Percentiles rank a stretch among this genome's conserved stretches.
Evolutionary conservation across 1,140 invertebrate genomes (phyloP).

Genomic region (Cyclina sinensis): DNA sequence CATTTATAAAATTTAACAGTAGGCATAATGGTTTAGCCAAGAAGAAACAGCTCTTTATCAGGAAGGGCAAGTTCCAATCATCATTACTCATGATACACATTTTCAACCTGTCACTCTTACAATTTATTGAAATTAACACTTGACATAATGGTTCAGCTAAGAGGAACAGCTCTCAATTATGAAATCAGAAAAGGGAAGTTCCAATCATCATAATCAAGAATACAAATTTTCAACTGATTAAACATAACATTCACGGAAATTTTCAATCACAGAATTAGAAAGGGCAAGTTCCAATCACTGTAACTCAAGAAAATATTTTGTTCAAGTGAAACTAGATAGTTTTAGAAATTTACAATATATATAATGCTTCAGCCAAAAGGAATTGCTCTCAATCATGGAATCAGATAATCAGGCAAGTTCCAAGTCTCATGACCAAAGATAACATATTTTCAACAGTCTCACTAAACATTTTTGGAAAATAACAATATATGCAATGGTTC

Average conservation of each 20-base stretch:
- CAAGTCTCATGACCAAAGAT: slow-evolving; percentile 32
- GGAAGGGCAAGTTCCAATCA: slow-evolving; percentile 65
- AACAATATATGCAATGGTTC: neutral
- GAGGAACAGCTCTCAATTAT: slow-evolving; percentile 26
- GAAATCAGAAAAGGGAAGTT: slow-evolving; percentile 51
- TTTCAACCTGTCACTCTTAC: too few species aligned
- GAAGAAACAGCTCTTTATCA: slow-evolving; percentile 25
- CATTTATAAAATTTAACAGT: too few species aligned
- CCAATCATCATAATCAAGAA: slow-evolving; percentile 38
- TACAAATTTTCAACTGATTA: neutral
- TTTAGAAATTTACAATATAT: too few species aligned
- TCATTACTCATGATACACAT: slow-evolving; percentile 43
- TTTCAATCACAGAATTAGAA: neutral
- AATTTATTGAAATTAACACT: too few species aligned
- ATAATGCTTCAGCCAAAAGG: slow-evolving; percentile 1
- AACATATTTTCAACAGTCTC: neutral
- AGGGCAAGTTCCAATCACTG: slow-evolving; percentile 39
- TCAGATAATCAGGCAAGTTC: neutral
- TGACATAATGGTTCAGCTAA: too few species aligned
- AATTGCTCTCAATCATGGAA: slow-evolving; percentile 20
- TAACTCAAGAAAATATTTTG: too few species aligned
- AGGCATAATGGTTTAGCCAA: slow-evolving; percentile 18
- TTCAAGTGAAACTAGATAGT: too few species aligned
- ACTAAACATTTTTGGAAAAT: neutral
- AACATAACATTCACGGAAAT: neutral